Evolutionary conservation across 64 coral and sea anemone species (phyloP), one percentile per base, ranked within the genome.

Genomic region (Pocillopora verrucosa): DNA sequence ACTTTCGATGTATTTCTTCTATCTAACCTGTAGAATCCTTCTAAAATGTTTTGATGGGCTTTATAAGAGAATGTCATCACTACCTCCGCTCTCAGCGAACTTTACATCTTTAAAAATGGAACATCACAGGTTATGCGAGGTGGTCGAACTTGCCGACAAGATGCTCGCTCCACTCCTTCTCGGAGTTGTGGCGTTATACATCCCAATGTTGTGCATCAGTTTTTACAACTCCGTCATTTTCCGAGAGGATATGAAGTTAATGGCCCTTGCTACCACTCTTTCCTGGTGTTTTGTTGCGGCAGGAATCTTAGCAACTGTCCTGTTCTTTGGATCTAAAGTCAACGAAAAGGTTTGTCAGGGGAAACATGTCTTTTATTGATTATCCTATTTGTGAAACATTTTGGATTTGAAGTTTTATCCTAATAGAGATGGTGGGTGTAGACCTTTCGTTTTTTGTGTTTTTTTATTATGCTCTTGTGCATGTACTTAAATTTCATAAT

Each of bases 141-240:
- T 57, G n/a, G 36, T 45, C 41, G 63, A 72, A 65, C 36, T 70
- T 12, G 82, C 82, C 14, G 45, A 41, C 64, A 72, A 26, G 11
- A 57, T 84, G 64, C 45, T 84, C 25, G 24, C 82, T 1, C 38
- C 82, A 26, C 82, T 85, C 12, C 13, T 85, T 36, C 22, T 85
- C 4, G 65, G 20, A 7, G 0, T 26, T 12, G 12, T 85, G 4
- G 37, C 37, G 1, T 16, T 45, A 9, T 45, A 72, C 20, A 85
- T 85, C 22, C 82, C 82, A 0, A n/a, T 84, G 10, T 25, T 65
- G 9, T 85, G 82, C 57, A 72, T 72, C 14, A 65, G 12, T 72
- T 65, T 85, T 11, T 72, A 72, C 36, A 13, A 58, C 4, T 13
- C 68, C 25, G 65, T 58, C 26, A 24, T 72, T 72, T 56, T 85